These are phyloP conservation scores for Poecilobothrus nobilitatus DNA, from an alignment of 2,888 invertebrate species.

Conservation along the genomic window DNA sequence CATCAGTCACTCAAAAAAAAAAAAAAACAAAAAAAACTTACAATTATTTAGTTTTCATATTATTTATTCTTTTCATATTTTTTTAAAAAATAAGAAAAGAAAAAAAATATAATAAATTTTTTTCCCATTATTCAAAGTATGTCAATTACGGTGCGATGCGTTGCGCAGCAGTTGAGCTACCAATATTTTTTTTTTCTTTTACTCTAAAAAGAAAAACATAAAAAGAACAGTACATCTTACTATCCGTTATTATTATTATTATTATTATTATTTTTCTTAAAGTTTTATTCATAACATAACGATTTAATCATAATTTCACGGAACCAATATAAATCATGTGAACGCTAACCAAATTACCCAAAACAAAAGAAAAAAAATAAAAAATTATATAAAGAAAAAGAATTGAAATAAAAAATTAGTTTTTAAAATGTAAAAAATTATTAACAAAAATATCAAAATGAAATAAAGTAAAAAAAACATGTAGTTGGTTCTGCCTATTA, in stretches of 20 bases:
- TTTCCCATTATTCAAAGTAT: slow-evolving; percentile 1
- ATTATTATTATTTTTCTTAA: no score
- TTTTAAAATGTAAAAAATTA: no score
- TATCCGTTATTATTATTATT: background rate
- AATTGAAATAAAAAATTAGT: no score
- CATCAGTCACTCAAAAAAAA: background rate
- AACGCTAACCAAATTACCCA: background rate
- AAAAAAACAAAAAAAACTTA: background rate
- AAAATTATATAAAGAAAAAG: no score
- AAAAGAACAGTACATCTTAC: background rate
- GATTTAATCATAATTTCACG: background rate
- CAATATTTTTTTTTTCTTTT: background rate
- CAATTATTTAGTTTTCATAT: background rate
- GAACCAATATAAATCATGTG: slow-evolving; percentile 1
- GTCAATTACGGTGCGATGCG: background rate
- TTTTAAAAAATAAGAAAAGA: background rate
- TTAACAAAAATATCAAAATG: no score
- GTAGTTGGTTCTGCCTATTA: no score
- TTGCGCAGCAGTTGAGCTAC: background rate
- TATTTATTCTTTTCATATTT: background rate
- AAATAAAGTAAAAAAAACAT: no score
- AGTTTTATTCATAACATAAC: background rate
- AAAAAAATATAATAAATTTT: background rate
- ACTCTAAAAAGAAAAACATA: background rate
- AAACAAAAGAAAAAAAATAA: background rate